Percentiles rank a stretch among this genome's conserved stretches.
Conservation (phyloP, 1,140 invertebrate genomes). For the Frieseomelitta varia region DNA sequence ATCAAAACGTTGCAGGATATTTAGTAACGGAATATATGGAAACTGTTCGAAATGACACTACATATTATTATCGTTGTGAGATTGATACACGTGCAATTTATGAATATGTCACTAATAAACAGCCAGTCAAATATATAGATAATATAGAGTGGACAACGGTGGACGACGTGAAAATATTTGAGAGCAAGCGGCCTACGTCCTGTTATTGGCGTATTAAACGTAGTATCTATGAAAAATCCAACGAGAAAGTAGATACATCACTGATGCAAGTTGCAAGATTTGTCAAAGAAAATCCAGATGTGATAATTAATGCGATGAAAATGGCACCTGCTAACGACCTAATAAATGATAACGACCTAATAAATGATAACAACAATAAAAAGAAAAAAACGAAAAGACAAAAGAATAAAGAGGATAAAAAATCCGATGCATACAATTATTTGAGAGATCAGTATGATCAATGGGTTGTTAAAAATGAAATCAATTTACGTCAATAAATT, state of each 20-base stretch:
- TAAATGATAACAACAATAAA: accelerated
- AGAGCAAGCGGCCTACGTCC: accelerated
- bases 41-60: not conserved
- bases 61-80: slow-evolving; percentile 17
- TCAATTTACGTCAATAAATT: not conserved
- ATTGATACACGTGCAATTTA: accelerated
- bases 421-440: not conserved
- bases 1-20: not conserved
- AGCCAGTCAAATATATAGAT: not conserved
- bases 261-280: slow-evolving; percentile 18
- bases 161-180: accelerated
- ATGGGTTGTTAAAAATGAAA: not conserved
- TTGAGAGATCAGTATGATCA: not conserved
- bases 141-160: not conserved
- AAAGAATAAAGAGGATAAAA: not conserved
- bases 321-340: not conserved
- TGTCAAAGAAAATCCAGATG: not conserved
- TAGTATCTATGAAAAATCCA: not conserved
- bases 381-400: not conserved
- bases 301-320: not conserved
- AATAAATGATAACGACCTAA: no score
- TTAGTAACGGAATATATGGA: slow-evolving; percentile 9
- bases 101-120: no score
- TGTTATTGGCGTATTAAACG: not conserved
- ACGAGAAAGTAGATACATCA: not conserved